These are phyloP conservation scores for Drosophila mimetica DNA, from an alignment of 2,888 invertebrate genomes.

Conservation along the genomic window DNA sequence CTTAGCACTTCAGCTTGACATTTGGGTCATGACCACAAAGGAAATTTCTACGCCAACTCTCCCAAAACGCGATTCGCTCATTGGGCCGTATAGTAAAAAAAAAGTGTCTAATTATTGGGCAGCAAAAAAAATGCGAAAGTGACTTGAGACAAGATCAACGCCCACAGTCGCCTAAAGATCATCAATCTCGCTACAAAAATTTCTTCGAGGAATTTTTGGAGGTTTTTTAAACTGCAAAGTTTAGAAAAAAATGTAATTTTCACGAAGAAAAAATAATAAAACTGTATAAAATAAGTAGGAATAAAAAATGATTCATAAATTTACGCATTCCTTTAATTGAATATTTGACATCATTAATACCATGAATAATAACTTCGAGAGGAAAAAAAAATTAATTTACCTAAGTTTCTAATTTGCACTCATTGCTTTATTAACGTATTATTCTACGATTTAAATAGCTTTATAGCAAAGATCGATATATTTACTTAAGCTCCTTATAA, in stretches of 20 bases:
- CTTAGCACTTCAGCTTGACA: constrained; percentile 69
- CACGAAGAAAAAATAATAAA: too few relatives aligned
- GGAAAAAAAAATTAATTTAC: too few relatives aligned
- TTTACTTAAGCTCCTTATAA: not conserved
- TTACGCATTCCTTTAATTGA: too few relatives aligned
- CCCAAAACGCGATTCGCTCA: constrained; percentile 30
- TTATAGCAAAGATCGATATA: not conserved
- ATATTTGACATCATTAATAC: too few relatives aligned
- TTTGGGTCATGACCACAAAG: constrained; percentile 71
- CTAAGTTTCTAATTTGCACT: too few relatives aligned
- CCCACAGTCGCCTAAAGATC: constrained; percentile 57
- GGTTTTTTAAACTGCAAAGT: not conserved
- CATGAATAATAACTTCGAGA: too few relatives aligned
- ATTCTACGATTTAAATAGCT: too few relatives aligned
- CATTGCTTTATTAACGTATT: too few relatives aligned
- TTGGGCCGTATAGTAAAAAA: constrained; percentile 48
- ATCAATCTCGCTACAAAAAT: constrained; percentile 67
- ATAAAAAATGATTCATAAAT: too few relatives aligned
- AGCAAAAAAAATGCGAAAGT: constrained; percentile 38
- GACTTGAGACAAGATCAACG: constrained; percentile 56
- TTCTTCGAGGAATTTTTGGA: constrained; percentile 29
- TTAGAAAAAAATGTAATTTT: too few relatives aligned
- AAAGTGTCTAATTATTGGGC: constrained; percentile 59
- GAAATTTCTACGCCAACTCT: constrained; percentile 53
- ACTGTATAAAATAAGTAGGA: too few relatives aligned